phyloP scores from a whole-genome alignment of 1,140 invertebrate genomes.

The Berghia stephanieae region DNA sequence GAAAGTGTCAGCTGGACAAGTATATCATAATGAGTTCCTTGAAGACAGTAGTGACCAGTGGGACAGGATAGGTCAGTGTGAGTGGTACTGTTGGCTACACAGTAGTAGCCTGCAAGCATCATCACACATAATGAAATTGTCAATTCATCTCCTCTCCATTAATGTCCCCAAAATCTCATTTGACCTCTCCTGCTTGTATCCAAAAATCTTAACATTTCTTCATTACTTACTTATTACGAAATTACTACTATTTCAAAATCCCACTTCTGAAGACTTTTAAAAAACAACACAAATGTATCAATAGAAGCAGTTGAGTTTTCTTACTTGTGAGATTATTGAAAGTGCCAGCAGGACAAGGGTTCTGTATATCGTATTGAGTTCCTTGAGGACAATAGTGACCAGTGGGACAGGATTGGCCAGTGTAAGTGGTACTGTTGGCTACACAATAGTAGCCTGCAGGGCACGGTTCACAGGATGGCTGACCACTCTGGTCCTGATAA shows the following conservation, averaged over 20 bases:
- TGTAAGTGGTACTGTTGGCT: constrained; percentile 57
- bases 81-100: constrained; percentile 54
- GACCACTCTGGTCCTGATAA: constrained; percentile 50
- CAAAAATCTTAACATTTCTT: too few relatives aligned
- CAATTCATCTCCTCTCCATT: too few relatives aligned
- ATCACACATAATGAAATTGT: constrained; percentile 49
- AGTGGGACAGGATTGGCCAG: constrained; percentile 54
- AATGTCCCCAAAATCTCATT: too few relatives aligned
- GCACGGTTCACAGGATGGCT: constrained; percentile 53
- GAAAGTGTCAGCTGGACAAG: constrained; percentile 58
- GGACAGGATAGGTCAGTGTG: constrained; percentile 59
- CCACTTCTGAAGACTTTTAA: too few relatives aligned
- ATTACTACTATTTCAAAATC: too few relatives aligned
- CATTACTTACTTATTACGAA: too few relatives aligned
- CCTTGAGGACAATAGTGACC: constrained; percentile 59
- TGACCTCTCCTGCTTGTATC: too few relatives aligned
- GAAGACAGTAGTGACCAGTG: constrained; percentile 58
- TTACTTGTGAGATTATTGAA: constrained; percentile 61
- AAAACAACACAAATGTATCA: too few relatives aligned
- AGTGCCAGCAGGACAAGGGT: constrained; percentile 54
- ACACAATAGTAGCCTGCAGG: constrained; percentile 60
- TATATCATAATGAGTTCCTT: constrained; percentile 48
- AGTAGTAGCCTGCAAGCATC: constrained; percentile 61
- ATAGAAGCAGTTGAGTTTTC: too few relatives aligned
- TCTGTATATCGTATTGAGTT: constrained; percentile 51